Evolutionary conservation across 2,797 vertebrate genomes (phyloP), one percentile per base, ranked within the genome.

Genomic region (Ptychadena robeensis): DNA sequence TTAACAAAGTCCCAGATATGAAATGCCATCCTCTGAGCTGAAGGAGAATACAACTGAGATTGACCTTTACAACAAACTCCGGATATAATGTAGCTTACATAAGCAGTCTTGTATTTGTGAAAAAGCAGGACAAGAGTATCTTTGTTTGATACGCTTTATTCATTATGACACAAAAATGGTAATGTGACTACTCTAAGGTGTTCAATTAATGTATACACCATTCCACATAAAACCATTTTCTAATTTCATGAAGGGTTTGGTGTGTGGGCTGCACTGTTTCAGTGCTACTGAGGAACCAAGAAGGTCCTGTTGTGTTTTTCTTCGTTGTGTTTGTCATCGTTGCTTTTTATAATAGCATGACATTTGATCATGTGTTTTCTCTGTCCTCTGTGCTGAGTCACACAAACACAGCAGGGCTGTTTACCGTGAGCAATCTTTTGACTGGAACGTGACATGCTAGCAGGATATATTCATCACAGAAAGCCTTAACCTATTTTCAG

Each of bases 331-430:
- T 28, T 61, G 11, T 61, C 59, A 61, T n/a, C 44, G 6, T 57
- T 73, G 40, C 31, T 82, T 75, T 74, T 61, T 30, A 53, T 63
- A 75, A 66, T 48, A 57, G 66, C 40, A 64, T 74, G 80, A 35
- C 6, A 63, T 69, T 75, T 69, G 73, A 65, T 72, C 3, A 34
- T 61, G 34, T 53, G 30, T 68, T 35, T 83, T 53, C 32, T 71
- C 40, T 74, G 14, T 63, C 63, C 57, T 57, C 35, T 72, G 8
- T 69, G 82, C 63, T 79, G 75, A 83, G 82, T 83, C 76, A 79
- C 38, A 48, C 27, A 59, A 64, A 72, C 53, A 73, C 80, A 38
- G 70, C 76, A 74, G 72, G 34, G 69, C 61, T 80, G 73, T 84
- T 84, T 84, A 67, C 37, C 61, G 30, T n/a, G 48, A 63, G 48